Evolutionary conservation across 2,888 invertebrate genomes (phyloP), one percentile per base, ranked within the genome.

Genomic region (Acleris sparsana): DNA sequence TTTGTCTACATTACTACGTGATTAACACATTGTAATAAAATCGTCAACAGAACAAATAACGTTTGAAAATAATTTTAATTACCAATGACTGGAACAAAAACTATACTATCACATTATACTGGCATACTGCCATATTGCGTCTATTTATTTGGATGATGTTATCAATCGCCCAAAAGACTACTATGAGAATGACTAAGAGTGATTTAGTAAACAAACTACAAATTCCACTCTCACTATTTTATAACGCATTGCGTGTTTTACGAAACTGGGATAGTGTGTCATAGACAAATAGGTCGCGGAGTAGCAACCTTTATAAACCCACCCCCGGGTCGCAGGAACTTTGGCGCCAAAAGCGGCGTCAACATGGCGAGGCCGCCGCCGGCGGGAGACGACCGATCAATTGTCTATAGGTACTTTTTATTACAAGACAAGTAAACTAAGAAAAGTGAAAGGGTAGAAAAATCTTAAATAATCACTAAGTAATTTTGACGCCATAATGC

Each of bases 331-430:
- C 73, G 73, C 72, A 77, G 83, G 85, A 87, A 76, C 72, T 75
- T 84, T 86, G 90, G 90, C 90, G 89, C 89, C 89, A 85, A 86
- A 84, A 79, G n/a, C 71, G 84, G 85, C 89, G 90, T 67, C 90
- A 78, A 65, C 63, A 76, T 83, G 90, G 86, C 89, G 90, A 76
- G 33, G 33, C 33, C 79, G 60, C 59, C 55, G 68, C 46, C 63
- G 80, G 75, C 80, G 79, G 78, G 79, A 76, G 73, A 66, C 71
- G 55, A 56, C 67, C 72, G 77, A 80, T 82, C 80, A 75, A 80
- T 39, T 33, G 39, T 55, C 29, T 60, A 29, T 53, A 59, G 5
- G 29, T 48, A 17, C 13, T 48, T 17, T 46, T 13, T 46, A 39
- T 39, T 39, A 13, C 53, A 48, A 16, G 11, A 13, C 13, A 17